A percentile compares a stretch with the other conserved stretches of the same genome.
Evolutionary conservation across 2,797 vertebrate species (phyloP).

Genomic region (Halcyon smyrnensis): DNA sequence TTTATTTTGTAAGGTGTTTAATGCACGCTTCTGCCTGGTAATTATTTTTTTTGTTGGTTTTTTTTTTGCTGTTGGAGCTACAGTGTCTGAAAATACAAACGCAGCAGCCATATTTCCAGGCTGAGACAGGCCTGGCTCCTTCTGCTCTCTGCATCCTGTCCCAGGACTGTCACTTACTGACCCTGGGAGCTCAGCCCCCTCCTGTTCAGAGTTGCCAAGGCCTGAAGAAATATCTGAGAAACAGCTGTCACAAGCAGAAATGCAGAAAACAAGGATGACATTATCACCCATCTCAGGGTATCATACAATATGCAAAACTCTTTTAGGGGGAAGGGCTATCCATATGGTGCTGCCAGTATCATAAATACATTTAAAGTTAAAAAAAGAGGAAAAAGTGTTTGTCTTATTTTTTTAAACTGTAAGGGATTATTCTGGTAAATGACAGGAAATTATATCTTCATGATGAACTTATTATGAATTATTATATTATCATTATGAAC

Average conservation of each 20-base stretch:
- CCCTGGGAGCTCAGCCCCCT: fast-evolving
- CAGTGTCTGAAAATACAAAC: neutral
- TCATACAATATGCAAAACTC: too few species aligned
- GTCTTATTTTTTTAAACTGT: neutral
- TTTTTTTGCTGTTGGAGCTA: neutral
- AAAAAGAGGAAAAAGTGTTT: neutral
- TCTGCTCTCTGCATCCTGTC: neutral
- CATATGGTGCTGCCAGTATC: fast-evolving
- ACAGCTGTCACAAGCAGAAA: neutral
- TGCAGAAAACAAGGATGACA: neutral
- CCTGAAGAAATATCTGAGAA: neutral
- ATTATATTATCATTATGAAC: neutral
- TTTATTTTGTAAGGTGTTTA: neutral
- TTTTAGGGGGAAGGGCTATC: neutral
- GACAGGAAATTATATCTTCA: neutral
- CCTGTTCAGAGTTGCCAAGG: neutral
- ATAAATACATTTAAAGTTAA: neutral
- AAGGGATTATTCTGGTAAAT: neutral
- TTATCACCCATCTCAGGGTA: neutral
- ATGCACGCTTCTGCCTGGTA: neutral
- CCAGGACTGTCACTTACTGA: too few species aligned
- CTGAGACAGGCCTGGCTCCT: neutral
- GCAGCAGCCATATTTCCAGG: neutral
- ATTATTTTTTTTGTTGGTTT: neutral
- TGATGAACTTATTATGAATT: too few species aligned